These are phyloP conservation scores for Phortica magna DNA, from an alignment of 2,888 invertebrate genomes.

Conservation along the genomic window DNA sequence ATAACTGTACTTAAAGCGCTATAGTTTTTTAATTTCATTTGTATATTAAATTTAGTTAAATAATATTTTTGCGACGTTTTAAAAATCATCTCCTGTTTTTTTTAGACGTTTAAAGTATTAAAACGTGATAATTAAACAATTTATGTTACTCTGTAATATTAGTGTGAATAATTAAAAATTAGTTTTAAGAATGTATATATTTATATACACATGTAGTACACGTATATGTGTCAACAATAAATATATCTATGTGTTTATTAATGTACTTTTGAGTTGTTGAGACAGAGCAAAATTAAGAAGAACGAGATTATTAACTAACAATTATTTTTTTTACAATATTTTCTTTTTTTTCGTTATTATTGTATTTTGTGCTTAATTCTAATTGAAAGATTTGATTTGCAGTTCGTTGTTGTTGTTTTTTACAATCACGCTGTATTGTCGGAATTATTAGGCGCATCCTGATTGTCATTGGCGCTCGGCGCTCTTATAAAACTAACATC, in stretches of 20 bases:
- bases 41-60: not conserved
- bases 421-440: slow-evolving; percentile 53
- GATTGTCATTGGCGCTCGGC: slow-evolving; percentile 2
- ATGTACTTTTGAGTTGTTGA: slow-evolving; percentile 33
- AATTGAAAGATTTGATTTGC: not conserved
- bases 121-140: slow-evolving; percentile 67
- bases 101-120: slow-evolving; percentile 62
- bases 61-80: not conserved
- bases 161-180: slow-evolving; percentile 36
- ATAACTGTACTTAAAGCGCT: slow-evolving; percentile 11
- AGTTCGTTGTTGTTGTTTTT: not conserved
- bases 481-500: slow-evolving; percentile 83
- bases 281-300: not conserved
- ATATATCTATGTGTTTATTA: slow-evolving; percentile 37
- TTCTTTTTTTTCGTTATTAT: not conserved
- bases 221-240: slow-evolving; percentile 52
- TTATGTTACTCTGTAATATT: not conserved
- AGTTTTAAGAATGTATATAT: slow-evolving; percentile 53
- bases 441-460: not conserved
- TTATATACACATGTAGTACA: slow-evolving; percentile 46
- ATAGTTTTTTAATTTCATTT: not conserved
- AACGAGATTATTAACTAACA: not conserved
- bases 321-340: slow-evolving; percentile 23
- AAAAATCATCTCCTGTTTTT: slow-evolving; percentile 50
- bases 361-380: slow-evolving; percentile 12